phyloP scores from a whole-genome alignment of 2,888 invertebrate species.

The Drosophila recens region DNA sequence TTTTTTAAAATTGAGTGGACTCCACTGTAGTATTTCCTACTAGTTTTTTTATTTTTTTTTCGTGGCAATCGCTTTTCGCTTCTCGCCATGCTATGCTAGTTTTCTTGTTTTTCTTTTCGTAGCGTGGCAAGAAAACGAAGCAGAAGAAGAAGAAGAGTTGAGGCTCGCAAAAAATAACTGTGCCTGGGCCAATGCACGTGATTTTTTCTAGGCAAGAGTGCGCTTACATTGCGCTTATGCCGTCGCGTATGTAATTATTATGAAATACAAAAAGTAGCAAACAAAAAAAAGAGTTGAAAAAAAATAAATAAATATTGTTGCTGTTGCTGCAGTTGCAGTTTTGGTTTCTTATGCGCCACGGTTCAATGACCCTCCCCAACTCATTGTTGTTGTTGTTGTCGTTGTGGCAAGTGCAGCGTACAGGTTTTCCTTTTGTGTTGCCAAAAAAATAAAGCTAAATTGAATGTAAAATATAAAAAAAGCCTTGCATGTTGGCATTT shows the following conservation, averaged over 20 bases:
- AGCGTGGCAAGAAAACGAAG: constrained; percentile 5
- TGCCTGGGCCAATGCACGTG: constrained; percentile 71
- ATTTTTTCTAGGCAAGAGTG: constrained; percentile 63
- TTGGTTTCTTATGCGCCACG: constrained; percentile 40
- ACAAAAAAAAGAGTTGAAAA: neutral
- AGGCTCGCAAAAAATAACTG: constrained; percentile 59
- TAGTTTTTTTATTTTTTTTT: constrained; percentile 19
- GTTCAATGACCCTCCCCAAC: constrained; percentile 64
- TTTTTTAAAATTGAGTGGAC: neutral
- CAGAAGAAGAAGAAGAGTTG: constrained; percentile 26
- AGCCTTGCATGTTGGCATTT: constrained; percentile 76
- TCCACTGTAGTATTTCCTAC: neutral
- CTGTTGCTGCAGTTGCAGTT: constrained; percentile 66
- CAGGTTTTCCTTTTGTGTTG: constrained; percentile 75
- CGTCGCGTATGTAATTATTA: constrained; percentile 70
- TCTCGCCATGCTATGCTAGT: constrained; percentile 31
- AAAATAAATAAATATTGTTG: constrained; percentile 23
- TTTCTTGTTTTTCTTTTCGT: constrained; percentile 37
- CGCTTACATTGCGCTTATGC: constrained; percentile 49
- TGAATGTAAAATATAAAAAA: constrained; percentile 38
- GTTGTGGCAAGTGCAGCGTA: constrained; percentile 75
- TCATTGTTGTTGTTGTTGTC: constrained; percentile 33
- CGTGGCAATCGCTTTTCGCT: constrained; percentile 32
- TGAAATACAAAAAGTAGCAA: constrained; percentile 57
- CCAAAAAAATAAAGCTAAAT: constrained; percentile 57